Evolutionary conservation across 2,797 vertebrate genomes (phyloP).

Genomic region (Lacerta viridis): DNA sequence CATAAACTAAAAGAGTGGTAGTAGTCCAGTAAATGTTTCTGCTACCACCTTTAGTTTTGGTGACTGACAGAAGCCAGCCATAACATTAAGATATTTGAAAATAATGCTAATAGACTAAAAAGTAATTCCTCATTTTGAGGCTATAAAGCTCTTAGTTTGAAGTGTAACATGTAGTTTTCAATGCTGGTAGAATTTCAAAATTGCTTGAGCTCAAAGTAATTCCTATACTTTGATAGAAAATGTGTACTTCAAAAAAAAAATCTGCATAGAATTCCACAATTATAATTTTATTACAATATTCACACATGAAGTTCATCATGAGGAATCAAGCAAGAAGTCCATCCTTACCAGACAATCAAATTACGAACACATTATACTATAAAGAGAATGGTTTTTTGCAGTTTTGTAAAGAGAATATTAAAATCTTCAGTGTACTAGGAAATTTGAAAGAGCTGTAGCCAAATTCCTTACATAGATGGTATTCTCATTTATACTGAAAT

Average conservation of each 20-base stretch:
- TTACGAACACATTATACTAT: background rate
- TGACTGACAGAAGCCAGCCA: conserved; percentile 67
- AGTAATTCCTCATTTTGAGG: conserved; percentile 49
- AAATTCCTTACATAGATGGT: background rate
- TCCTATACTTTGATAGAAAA: conserved; percentile 10
- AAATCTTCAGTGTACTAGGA: background rate
- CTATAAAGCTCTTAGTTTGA: conserved; percentile 41
- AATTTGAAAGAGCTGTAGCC: conserved; percentile 53
- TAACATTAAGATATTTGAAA: conserved; percentile 53
- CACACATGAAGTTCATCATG: background rate
- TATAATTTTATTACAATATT: conserved; percentile 49
- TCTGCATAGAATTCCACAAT: background rate
- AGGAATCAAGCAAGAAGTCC: background rate
- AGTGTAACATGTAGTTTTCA: background rate
- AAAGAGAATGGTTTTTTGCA: background rate
- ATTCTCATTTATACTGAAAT: conserved; percentile 60
- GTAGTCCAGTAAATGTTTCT: conserved; percentile 50
- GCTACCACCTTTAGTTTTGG: conserved; percentile 51
- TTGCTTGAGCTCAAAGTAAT: conserved; percentile 18
- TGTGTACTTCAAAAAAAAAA: conserved; percentile 43
- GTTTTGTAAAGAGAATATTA: accelerated
- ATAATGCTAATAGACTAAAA: conserved; percentile 7
- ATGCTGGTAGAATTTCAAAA: conserved; percentile 27
- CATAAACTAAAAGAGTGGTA: conserved; percentile 56
- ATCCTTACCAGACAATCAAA: background rate